phyloP scores from a whole-genome alignment of 1,140 invertebrate genomes.

The Tribolium castaneum region DNA sequence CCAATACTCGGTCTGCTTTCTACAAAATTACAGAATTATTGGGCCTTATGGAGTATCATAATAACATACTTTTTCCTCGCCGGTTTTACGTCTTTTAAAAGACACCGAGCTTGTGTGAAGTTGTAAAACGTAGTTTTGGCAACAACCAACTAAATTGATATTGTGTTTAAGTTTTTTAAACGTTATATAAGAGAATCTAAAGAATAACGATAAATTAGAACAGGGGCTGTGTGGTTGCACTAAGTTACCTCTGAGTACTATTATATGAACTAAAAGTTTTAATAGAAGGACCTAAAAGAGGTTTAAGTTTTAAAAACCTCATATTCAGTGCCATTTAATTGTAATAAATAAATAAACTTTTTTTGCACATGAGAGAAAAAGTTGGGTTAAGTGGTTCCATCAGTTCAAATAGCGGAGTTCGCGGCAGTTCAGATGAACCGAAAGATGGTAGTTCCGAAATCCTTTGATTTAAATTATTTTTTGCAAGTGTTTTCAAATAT shows the following conservation, averaged over 20 bases:
- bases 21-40: constrained; percentile 55
- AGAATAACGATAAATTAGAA: constrained; percentile 3
- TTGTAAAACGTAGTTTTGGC: neutral
- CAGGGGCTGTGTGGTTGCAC: neutral
- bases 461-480: too few relatives aligned
- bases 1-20: constrained; percentile 66
- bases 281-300: neutral
- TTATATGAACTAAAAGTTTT: neutral
- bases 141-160: neutral
- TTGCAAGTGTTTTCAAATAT: too few relatives aligned
- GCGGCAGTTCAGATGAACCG: neutral
- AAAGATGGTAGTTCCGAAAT: neutral
- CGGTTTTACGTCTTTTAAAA: constrained; percentile 65
- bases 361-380: neutral
- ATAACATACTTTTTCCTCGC: constrained; percentile 65
- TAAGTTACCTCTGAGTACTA: neutral
- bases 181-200: constrained; percentile 23
- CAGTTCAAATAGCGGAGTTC: neutral
- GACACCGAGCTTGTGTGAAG: constrained; percentile 53
- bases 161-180: constrained; percentile 36
- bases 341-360: neutral
- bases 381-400: neutral
- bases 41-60: constrained; percentile 2
- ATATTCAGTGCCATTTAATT: constrained; percentile 28
- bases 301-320: constrained; percentile 5